These are phyloP conservation scores for Baryphthengus martii DNA, from an alignment of 2,113 vertebrate species.

Conservation along the genomic window DNA sequence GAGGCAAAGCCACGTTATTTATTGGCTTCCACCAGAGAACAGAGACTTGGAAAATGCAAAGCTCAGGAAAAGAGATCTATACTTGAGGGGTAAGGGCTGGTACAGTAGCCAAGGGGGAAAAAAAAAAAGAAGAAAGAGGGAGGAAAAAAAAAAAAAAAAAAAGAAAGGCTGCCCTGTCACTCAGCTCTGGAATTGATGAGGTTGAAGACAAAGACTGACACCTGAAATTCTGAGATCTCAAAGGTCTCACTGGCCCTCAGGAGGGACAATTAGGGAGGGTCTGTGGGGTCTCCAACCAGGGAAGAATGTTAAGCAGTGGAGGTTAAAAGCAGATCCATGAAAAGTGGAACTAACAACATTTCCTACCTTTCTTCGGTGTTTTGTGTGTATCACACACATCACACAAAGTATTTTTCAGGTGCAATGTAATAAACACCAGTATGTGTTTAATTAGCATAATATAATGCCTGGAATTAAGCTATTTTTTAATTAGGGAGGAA, in stretches of 20 bases:
- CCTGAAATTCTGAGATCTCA: not conserved
- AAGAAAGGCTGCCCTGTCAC: too few relatives aligned
- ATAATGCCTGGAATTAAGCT: not conserved
- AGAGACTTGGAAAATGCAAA: not conserved
- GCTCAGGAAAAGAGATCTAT: not conserved
- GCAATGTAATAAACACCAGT: not conserved
- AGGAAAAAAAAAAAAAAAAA: too few relatives aligned
- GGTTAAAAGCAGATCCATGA: not conserved
- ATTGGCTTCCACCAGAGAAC: not conserved
- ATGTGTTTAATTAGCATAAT: not conserved
- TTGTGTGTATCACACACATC: too few relatives aligned
- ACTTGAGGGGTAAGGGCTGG: not conserved
- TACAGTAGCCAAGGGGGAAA: not conserved
- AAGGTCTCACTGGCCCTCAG: too few relatives aligned
- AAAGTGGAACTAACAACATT: not conserved
- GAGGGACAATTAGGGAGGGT: not conserved
- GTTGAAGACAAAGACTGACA: not conserved
- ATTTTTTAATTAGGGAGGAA: not conserved
- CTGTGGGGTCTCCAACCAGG: not conserved
- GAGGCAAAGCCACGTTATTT: not conserved
- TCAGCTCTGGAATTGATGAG: not conserved
- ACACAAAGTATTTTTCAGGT: too few relatives aligned
- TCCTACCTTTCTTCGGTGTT: fast-evolving
- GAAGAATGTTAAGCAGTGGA: not conserved
- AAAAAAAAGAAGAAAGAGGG: too few relatives aligned